Conservation (phyloP, 2,797 vertebrate genomes). For the Ciconia nigra region DNA sequence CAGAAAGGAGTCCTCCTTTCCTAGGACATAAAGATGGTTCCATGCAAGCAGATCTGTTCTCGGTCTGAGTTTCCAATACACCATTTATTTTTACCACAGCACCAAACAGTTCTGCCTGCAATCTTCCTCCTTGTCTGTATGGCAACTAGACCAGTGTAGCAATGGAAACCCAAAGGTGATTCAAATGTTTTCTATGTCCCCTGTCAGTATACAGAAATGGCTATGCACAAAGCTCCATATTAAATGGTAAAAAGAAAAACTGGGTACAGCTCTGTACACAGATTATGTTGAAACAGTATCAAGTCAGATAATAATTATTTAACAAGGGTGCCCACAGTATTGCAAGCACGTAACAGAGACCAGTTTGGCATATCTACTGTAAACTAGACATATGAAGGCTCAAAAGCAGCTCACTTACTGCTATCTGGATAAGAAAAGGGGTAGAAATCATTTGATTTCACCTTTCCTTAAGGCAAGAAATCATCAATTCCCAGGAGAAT, state of each 20-base stretch:
- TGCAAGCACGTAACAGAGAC: not conserved
- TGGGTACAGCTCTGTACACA: not conserved
- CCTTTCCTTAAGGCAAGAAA: not conserved
- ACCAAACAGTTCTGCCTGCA: not conserved
- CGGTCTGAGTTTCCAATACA: not conserved
- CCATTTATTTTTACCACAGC: not conserved
- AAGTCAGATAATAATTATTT: not conserved
- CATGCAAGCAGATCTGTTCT: not conserved
- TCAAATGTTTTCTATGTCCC: not conserved
- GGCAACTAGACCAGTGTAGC: not conserved
- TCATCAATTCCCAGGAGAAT: not conserved
- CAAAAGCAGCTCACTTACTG: not conserved
- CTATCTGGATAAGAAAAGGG: not conserved
- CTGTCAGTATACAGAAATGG: not conserved
- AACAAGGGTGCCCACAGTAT: not conserved
- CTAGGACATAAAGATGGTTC: not conserved
- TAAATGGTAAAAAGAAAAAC: not conserved
- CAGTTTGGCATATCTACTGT: not conserved
- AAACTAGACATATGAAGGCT: not conserved
- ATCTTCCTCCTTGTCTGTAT: not conserved
- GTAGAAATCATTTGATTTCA: not conserved
- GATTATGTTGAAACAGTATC: not conserved
- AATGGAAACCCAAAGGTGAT: not conserved
- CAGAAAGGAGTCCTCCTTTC: not conserved
- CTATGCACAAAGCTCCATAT: not conserved